phyloP scores from a whole-genome alignment of 2,888 invertebrate species.

The Salticus scenicus region DNA sequence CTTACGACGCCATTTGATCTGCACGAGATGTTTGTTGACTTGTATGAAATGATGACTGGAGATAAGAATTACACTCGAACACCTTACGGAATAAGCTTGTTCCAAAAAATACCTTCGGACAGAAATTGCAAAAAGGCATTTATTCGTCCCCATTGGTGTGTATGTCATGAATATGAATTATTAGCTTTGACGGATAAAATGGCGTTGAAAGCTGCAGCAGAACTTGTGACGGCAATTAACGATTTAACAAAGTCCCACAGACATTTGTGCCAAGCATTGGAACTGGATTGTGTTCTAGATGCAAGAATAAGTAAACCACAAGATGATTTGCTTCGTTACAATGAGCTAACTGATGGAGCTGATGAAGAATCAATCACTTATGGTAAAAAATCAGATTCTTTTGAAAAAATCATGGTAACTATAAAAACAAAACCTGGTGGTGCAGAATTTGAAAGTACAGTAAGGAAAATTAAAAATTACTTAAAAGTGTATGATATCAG shows the following conservation, averaged over 20 bases:
- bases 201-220: not conserved
- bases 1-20: conserved; percentile 89
- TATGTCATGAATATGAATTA: conserved; percentile 71
- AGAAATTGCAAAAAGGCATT: conserved; percentile 75
- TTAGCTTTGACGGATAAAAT: not conserved
- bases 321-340: conserved; percentile 71
- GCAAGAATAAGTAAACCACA: conserved; percentile 79
- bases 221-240: conserved; percentile 6
- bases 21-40: conserved; percentile 85
- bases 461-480: conserved; percentile 77
- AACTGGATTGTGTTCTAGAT: conserved; percentile 81
- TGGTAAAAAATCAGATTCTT: conserved; percentile 52
- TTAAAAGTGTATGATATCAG: conserved; percentile 80
- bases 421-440: conserved; percentile 82
- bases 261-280: conserved; percentile 80
- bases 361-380: not conserved
- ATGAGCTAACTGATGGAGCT: not conserved
- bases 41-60: conserved; percentile 82
- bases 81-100: conserved; percentile 73
- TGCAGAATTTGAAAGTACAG: conserved; percentile 87
- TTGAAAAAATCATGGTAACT: conserved; percentile 81
- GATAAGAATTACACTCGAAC: not conserved
- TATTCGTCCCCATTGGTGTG: conserved; percentile 75
- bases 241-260: conserved; percentile 76
- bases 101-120: conserved; percentile 74